Base-by-base conservation (phyloP, 2,113 vertebrate species). In the Alligator sinensis region DNA sequence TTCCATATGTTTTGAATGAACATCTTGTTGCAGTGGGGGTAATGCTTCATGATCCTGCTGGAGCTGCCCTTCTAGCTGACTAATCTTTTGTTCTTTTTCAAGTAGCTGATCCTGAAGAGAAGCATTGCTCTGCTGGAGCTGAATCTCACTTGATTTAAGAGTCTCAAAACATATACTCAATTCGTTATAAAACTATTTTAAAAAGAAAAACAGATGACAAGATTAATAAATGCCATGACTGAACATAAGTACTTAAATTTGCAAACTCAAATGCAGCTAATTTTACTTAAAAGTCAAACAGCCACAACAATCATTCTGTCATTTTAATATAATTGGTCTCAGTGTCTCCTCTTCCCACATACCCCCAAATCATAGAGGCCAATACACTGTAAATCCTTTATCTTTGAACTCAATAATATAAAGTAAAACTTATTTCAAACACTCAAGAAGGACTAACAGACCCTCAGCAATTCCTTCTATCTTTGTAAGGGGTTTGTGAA, bases 161-260 rank as follows among this genome's bases (percentile, higher is more conserved):
- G 98, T 97, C 98, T 99, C 98, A 98, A 99, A 99, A 96, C 98
- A 98, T 90, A 97, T 96, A 96, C 98, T 98, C 97, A 99, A 97
- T 84, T 99, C 98, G 15, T 96, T 98, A 97, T 99, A 99, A 88
- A 99, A 97, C 99, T 99, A 97, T 97, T 91, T 93, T 14, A 87
- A 64, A 84, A 66, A 30, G 87, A 63, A 95, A 96, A 10, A 89
- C 4, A 87, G 80, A 74, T 62, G 70, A 79, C 4, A 64, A 4
- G 18, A 80, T 91, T 86, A 83, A 88, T 77, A 89, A 78, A 18
- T 55, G 55, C 82, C 7, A 83, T 80, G 19, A 85, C 1, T 27
- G 30, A 3, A 88, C 28, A 83, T 2, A 76, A 25, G 6, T 8
- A 76, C 4, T 61, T 11, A 76, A 60, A 75, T n/a, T n/a, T 55